These are phyloP conservation scores for Polydesmus complanatus DNA, from an alignment of 2,888 invertebrate species.

Conservation along the genomic window DNA sequence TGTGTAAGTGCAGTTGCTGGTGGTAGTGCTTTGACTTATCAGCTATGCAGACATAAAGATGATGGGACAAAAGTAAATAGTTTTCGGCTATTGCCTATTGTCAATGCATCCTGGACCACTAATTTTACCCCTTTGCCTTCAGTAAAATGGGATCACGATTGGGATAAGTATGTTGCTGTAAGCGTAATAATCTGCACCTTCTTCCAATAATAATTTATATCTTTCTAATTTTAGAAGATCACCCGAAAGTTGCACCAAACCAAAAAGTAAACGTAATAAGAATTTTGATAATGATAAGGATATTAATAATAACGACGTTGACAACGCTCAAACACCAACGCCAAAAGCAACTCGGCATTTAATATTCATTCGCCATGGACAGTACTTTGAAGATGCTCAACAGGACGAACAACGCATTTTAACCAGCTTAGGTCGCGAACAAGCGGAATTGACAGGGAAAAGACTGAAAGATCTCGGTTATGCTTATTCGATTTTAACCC, in stretches of 20 bases:
- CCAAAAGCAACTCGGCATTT: slow-evolving; percentile 60
- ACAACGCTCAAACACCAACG: slow-evolving; percentile 38
- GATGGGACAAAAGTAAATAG: too few relatives aligned
- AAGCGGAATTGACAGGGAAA: slow-evolving; percentile 73
- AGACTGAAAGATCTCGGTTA: slow-evolving; percentile 57
- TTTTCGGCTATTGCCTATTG: neutral
- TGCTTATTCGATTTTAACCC: slow-evolving; percentile 62
- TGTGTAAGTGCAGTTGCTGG: neutral
- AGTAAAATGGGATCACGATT: slow-evolving; percentile 61
- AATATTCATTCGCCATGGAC: slow-evolving; percentile 85
- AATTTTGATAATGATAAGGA: slow-evolving; percentile 48
- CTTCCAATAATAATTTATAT: neutral
- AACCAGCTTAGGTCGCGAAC: slow-evolving; percentile 65
- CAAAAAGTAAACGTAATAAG: slow-evolving; percentile 29
- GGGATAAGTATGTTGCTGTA: slow-evolving; percentile 54
- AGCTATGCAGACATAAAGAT: too few relatives aligned
- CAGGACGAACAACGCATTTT: slow-evolving; percentile 58
- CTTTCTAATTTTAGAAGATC: slow-evolving; percentile 45
- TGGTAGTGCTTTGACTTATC: neutral
- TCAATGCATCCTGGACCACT: slow-evolving; percentile 13
- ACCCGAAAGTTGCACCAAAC: slow-evolving; percentile 54
- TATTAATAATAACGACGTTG: slow-evolving; percentile 42
- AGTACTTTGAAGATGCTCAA: slow-evolving; percentile 63
- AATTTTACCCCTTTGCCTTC: slow-evolving; percentile 11
- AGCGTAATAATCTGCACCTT: neutral